phyloP scores from a whole-genome alignment of 2,113 vertebrate genomes.

The Carettochelys insculpta region DNA sequence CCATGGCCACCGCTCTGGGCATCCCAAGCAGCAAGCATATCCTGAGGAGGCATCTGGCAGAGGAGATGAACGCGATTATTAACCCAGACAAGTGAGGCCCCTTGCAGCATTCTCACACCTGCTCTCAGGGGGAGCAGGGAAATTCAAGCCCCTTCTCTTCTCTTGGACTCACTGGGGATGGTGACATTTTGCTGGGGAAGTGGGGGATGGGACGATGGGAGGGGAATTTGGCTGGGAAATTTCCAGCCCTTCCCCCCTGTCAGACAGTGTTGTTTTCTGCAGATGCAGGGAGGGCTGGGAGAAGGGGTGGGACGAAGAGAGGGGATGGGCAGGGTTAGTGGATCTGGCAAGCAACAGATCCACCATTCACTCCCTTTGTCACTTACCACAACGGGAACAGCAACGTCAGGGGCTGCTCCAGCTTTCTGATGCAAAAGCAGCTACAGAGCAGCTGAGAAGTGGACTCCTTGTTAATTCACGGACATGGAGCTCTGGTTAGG shows the following conservation, averaged over 20 bases:
- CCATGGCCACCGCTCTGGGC: constrained; percentile 78
- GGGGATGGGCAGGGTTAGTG: background rate
- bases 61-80: constrained; percentile 83
- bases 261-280: background rate
- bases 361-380: background rate
- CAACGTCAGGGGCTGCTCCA: background rate
- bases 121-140: rapidly evolving
- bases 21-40: constrained; percentile 87
- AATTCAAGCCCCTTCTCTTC: background rate
- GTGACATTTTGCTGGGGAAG: background rate
- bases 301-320: background rate
- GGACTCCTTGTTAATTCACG: background rate
- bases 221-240: background rate
- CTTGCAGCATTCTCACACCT: background rate
- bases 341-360: background rate
- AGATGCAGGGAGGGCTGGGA: background rate
- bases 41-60: constrained; percentile 84
- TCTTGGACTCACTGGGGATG: background rate
- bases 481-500: background rate
- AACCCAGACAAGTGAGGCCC: constrained; percentile 75
- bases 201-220: background rate
- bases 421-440: background rate
- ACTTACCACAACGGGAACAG: background rate
- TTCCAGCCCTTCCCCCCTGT: background rate
- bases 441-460: background rate